Evolutionary conservation across 2,888 invertebrate genomes (phyloP).

Genomic region (Oscheius sp.): DNA sequence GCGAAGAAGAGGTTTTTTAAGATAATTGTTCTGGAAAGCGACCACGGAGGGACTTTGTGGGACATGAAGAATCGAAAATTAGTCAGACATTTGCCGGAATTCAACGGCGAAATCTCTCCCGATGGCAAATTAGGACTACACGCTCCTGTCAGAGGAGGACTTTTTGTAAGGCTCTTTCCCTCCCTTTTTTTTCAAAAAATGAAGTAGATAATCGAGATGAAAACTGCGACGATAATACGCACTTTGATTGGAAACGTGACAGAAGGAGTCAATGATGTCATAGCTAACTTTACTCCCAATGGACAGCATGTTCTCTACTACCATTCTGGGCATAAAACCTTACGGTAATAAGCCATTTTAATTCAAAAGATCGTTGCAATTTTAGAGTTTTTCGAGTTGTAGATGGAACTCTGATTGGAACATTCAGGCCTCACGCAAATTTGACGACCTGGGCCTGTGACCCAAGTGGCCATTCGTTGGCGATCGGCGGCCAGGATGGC

Average conservation of each 20-base stretch:
- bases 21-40: slow-evolving; percentile 62
- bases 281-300: slow-evolving; percentile 89
- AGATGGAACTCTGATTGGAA: slow-evolving; percentile 90
- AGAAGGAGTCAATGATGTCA: slow-evolving; percentile 95
- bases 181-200: background rate
- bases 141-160: slow-evolving; percentile 88
- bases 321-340: slow-evolving; percentile 91
- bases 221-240: slow-evolving; percentile 85
- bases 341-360: slow-evolving; percentile 75
- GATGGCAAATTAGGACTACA: slow-evolving; percentile 84
- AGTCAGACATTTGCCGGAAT: slow-evolving; percentile 52
- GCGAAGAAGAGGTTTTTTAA: slow-evolving; percentile 2
- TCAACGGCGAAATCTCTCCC: slow-evolving; percentile 71
- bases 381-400: slow-evolving; percentile 82
- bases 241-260: slow-evolving; percentile 88
- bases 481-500: slow-evolving; percentile 65
- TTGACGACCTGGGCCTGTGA: slow-evolving; percentile 63
- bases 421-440: slow-evolving; percentile 77
- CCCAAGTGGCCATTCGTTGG: slow-evolving; percentile 51
- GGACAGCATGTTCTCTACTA: slow-evolving; percentile 96
- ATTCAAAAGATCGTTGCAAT: background rate
- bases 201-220: slow-evolving; percentile 80
- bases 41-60: slow-evolving; percentile 59
- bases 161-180: slow-evolving; percentile 75
- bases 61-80: slow-evolving; percentile 55